Base-by-base conservation (phyloP, 2,888 invertebrate species). In the Hybos culiciformis region DNA sequence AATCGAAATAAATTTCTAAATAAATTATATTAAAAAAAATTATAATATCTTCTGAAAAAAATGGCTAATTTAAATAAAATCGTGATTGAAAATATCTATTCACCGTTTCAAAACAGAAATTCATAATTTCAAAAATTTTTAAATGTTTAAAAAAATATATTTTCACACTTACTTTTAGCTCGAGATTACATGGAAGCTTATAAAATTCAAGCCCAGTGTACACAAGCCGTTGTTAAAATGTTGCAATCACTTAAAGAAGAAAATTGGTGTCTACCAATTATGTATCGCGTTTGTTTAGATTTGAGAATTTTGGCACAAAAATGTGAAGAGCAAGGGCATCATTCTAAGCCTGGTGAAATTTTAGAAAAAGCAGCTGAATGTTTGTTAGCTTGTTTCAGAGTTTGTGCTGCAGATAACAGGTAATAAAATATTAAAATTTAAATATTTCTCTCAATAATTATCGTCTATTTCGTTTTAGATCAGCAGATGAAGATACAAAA, bases 201-300 rank as follows among this genome's bases (percentile, higher is more conserved):
- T 58, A 75, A 75, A 48, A 72, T 80, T 49, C 93, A 94, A 60
- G 80, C 81, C 52, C 67, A 73, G 6, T 75, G 86, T 52, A 82
- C 86, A 1, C 83, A 85, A 51, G 71, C 77, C 1, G 78, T 92
- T 37, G 81, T 82, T 0, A 86, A 85, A 60, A 72, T 91, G 42
- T 70, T 97, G 38, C 90, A 92, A 62, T 69, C 76, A 26, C 81
- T 87, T 53, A 91, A 88, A 53, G 96, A 96, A 53, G 92, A 92
- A 56, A 97, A 97, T 63, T 98, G 97, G 97, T 83, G 84, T 52
- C 67, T 98, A n/a, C 87, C 92, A 0, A 75, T 97, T 8, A 86
- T 97, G 83, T 90, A 88, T 57, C 75, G 79, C 0, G 77, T 88
- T 12, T 91, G 92, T 55, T 71, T 91, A 14, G 97, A 98, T 65